These are phyloP conservation scores for Percopsis transmontana DNA, from an alignment of 2,113 vertebrate species.

Conservation along the genomic window DNA sequence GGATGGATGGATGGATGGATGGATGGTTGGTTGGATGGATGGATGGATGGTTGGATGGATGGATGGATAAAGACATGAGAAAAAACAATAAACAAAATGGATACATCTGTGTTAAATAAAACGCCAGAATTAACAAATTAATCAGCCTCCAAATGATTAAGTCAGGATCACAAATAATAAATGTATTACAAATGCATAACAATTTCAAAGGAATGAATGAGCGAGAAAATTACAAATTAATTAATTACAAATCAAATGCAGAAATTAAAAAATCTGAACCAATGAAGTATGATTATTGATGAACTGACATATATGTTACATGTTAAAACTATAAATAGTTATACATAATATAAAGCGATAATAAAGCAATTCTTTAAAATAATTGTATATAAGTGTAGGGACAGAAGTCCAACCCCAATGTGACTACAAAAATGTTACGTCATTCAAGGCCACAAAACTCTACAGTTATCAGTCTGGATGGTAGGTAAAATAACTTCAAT, in stretches of 20 bases:
- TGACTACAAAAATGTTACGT: too few relatives aligned
- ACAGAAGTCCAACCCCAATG: too few relatives aligned
- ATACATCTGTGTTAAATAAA: constrained; percentile 3
- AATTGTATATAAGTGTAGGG: too few relatives aligned
- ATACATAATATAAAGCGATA: too few relatives aligned
- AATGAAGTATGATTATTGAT: constrained; percentile 10
- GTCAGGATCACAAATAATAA: constrained; percentile 38
- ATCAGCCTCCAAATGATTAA: constrained; percentile 47
- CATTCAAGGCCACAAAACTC: too few relatives aligned
- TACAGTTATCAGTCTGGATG: too few relatives aligned
- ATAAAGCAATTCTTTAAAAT: too few relatives aligned
- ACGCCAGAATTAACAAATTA: constrained; percentile 41
- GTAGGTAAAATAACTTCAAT: too few relatives aligned
- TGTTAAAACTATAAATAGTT: too few relatives aligned
- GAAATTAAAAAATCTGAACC: neutral
- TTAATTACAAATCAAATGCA: constrained; percentile 16
- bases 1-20: neutral
- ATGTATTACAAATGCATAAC: too few relatives aligned
- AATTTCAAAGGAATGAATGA: constrained; percentile 34
- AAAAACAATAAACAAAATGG: neutral
- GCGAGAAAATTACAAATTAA: constrained; percentile 26
- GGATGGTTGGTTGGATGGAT: neutral
- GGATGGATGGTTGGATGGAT: neutral
- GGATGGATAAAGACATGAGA: neutral
- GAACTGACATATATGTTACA: neutral